Conservation (phyloP, 1,140 invertebrate genomes). For the Drosophila parvula region DNA sequence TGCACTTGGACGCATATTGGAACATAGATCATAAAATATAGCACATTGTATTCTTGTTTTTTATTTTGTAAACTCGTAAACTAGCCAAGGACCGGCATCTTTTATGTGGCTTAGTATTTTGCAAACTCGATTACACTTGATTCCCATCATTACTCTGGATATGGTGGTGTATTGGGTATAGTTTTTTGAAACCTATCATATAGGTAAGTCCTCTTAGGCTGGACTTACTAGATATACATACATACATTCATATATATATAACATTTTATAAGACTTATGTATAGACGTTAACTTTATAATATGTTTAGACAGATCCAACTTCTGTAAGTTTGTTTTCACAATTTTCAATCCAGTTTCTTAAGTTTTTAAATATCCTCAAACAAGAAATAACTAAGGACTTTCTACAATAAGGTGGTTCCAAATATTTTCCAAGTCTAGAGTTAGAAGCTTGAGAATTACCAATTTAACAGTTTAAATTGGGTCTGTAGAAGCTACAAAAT, state of each 20-base stretch:
- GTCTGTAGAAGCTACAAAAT: neutral
- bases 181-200: constrained; percentile 17
- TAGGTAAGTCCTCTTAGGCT: neutral
- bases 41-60: neutral
- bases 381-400: neutral
- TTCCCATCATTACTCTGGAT: constrained; percentile 20
- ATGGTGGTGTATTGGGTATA: constrained; percentile 11
- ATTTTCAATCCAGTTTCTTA: no score
- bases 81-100: constrained; percentile 1
- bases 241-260: neutral
- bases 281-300: constrained; percentile 19
- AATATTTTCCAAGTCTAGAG: neutral
- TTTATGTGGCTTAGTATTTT: neutral
- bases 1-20: constrained; percentile 1
- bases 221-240: neutral
- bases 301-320: neutral
- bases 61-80: constrained; percentile 1
- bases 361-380: neutral
- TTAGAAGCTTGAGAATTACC: neutral
- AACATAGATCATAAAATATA: constrained; percentile 20
- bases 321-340: neutral
- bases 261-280: neutral
- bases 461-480: neutral
- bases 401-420: neutral
- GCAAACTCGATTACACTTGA: constrained; percentile 2